Base-by-base conservation (phyloP, 2,113 vertebrate genomes). In the Arenaria interpres region DNA sequence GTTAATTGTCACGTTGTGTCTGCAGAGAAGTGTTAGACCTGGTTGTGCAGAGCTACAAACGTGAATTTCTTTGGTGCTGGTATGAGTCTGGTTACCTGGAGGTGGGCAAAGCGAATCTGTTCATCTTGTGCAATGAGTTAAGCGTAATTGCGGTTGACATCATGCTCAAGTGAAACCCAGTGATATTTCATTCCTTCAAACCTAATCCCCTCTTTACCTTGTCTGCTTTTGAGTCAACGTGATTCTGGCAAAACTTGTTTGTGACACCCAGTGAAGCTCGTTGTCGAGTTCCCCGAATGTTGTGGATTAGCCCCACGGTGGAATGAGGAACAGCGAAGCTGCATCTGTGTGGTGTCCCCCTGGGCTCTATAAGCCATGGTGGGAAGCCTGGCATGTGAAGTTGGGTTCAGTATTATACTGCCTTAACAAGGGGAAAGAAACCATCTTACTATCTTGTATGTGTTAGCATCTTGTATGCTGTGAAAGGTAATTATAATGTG, bases 1-100 rank as follows among this genome's bases (percentile, higher is more conserved):
- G 79, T 85, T 89, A 93, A 96, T 97, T 96, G 96, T 89, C 97
- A 90, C 75, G 12, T 94, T 93, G 69, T 75, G 89, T 90, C 90
- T 89, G 89, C 75, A 82, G 68, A 90, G 80, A 91, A 88, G 54
- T 24, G 30, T 41, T 77, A 87, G 96, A 90, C 23, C 94, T 87
- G 93, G 78, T 93, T 85, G 97, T 92, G 85, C 90, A 89, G 83
- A 94, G 79, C 88, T 82, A 12, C 86, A 86, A 86, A 92, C 14
- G 6, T 69, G 91, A 41, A 28, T 97, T 74, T 59, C 51, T 88
- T 56, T 73, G 54, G 82, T 73, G 78, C 64, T 53, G 62, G 75
- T 41, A 9, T 67, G 72, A 46, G 69, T 28, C 80, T 69, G 82
- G 56, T 59, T 59, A 45, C 67, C 82, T 80, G 75, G 37, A 56